A percentile compares a stretch with the other conserved stretches of the same genome.
Conservation (phyloP, 2,888 invertebrate genomes). For the Dynastes hyllus region DNA sequence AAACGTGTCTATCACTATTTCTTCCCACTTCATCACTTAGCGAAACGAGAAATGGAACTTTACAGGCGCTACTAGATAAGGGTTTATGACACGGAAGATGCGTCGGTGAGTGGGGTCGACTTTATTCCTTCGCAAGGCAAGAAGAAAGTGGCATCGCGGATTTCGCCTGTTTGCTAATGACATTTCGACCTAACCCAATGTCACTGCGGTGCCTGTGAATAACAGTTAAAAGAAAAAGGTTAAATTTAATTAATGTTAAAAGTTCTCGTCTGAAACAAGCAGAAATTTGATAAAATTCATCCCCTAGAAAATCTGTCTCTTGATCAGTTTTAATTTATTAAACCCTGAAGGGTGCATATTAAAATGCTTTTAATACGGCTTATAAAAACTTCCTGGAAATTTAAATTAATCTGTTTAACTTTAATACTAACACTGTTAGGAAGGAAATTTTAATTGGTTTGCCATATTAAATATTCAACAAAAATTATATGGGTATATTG, state of each 20-base stretch:
- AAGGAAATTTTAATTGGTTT: no score
- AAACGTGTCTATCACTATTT: slow-evolving; percentile 6
- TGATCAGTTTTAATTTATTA: slow-evolving; percentile 23
- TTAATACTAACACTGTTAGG: no score
- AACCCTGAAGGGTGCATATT: neutral
- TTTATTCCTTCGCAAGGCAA: slow-evolving; percentile 13
- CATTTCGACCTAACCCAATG: slow-evolving; percentile 40
- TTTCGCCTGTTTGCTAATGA: slow-evolving; percentile 29
- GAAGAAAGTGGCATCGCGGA: neutral
- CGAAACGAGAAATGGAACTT: slow-evolving; percentile 10
- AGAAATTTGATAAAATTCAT: slow-evolving; percentile 32
- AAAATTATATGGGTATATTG: no score
- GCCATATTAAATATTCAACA: no score
- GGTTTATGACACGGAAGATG: neutral
- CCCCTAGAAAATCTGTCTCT: slow-evolving; percentile 17
- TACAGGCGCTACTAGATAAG: slow-evolving; percentile 19
- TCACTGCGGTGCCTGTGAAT: slow-evolving; percentile 35
- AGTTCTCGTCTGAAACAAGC: slow-evolving; percentile 27
- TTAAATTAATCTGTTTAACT: no score
- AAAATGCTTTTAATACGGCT: neutral
- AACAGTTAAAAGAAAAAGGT: slow-evolving; percentile 18
- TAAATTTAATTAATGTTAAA: slow-evolving; percentile 37
- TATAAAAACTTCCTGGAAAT: neutral
- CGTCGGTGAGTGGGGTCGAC: slow-evolving; percentile 20
- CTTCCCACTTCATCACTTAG: slow-evolving; percentile 17